Evolutionary conservation across 2,888 invertebrate species (phyloP), one percentile per base, ranked within the genome.

Genomic region (Ptychoptera contaminata): DNA sequence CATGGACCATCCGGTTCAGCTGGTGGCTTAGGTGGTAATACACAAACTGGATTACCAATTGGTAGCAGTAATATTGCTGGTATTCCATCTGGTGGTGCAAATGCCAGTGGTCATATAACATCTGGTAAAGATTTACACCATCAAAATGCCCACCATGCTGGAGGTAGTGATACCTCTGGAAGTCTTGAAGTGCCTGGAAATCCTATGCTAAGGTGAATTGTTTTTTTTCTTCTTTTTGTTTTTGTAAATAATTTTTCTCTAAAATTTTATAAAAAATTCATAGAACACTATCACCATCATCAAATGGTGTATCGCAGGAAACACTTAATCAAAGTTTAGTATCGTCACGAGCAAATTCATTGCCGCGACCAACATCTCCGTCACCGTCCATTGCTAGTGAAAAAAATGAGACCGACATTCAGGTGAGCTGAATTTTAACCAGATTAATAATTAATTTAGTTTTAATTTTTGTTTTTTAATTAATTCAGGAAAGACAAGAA

Each of bases 331-430:
- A 74, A 57, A 73, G 74, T 59, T 67, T 73, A 51, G 72, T 73
- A 48, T 72, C 73, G 44, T 72, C 73, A 45, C 63, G 75, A 54
- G 72, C 76, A 46, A 77, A 77, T 62, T 76, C 80, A 54, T 70
- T 81, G 55, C 82, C 82, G 53, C 70, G 85, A 55, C 85, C 85
- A 40, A 77, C 85, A 23, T 92, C 91, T 56, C 93, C 93, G 2
- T 91, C 91, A 53, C 91, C 91, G 37, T 91, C 92, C 49, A 78
- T 90, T 55, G 82, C 83, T 55, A 90, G 90, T 54, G 92, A 93
- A 60, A 88, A 90, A 62, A 83, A 83, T 49, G 85, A 85, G 58
- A 73, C 74, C 52, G 87, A 87, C 59, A 71, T 84, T 36, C 83
- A 83, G 71, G 83, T 82, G 57, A 58, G 45, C 48, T 14, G 12